These are phyloP conservation scores for Phocoena sinus DNA, from an alignment of 2,113 vertebrate genomes.

Conservation along the genomic window DNA sequence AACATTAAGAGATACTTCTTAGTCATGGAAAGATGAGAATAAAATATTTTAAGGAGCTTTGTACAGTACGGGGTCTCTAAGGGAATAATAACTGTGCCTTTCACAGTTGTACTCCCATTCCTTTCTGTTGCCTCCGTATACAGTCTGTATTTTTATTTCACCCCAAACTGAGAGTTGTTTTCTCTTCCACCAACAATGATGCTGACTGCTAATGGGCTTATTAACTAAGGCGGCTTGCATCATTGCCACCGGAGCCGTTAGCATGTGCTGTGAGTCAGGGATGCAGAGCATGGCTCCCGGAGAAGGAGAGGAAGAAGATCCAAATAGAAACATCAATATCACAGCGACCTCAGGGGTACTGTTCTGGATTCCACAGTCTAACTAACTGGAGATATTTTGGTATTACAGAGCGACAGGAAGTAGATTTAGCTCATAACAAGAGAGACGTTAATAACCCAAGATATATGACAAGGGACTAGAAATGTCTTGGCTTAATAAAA, in stretches of 20 bases:
- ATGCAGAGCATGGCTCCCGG: background rate
- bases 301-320: background rate
- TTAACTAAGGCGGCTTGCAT: constrained; percentile 57
- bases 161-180: constrained; percentile 35
- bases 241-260: constrained; percentile 48
- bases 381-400: background rate
- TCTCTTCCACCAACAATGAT: background rate
- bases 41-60: background rate
- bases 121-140: background rate
- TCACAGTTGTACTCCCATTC: background rate
- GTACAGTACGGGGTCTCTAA: background rate
- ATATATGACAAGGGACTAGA: background rate
- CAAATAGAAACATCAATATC: constrained; percentile 15
- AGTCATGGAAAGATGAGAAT: constrained; percentile 26
- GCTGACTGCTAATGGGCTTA: constrained; percentile 40
- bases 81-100: background rate
- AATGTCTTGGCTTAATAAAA: background rate
- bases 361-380: background rate
- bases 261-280: constrained; percentile 5
- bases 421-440: constrained; percentile 5
- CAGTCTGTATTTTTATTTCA: background rate
- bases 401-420: constrained; percentile 6
- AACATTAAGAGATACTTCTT: constrained; percentile 8
- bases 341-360: constrained; percentile 40
- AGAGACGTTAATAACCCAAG: background rate